These are phyloP conservation scores for Clepsis dumicolana DNA, from an alignment of 2,888 invertebrate genomes.

Conservation along the genomic window DNA sequence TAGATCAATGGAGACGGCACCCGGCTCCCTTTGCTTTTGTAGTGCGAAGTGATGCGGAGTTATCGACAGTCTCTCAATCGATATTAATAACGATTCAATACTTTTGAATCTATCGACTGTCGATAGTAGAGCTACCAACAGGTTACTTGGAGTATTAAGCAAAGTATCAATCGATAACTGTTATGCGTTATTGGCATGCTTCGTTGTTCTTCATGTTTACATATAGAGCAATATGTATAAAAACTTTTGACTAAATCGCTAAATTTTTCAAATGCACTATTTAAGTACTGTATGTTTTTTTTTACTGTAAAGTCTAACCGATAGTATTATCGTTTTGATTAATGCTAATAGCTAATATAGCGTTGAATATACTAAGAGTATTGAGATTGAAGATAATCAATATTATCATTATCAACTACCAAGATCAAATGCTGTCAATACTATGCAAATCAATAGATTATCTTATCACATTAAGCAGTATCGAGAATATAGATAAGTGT, in stretches of 20 bases:
- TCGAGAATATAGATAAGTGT: background rate
- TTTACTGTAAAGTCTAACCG: background rate
- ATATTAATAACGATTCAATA: background rate
- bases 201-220: no score
- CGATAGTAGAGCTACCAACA: no score
- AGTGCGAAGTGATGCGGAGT: background rate
- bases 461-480: background rate
- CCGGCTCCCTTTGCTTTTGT: slow-evolving; percentile 11
- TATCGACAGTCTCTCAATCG: background rate
- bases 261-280: no score
- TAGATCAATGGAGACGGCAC: slow-evolving; percentile 35
- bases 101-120: background rate
- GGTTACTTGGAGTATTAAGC: no score
- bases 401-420: background rate
- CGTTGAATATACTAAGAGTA: background rate
- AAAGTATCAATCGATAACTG: no score
- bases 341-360: background rate
- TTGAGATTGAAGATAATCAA: background rate
- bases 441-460: background rate
- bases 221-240: background rate
- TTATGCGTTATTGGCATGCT: no score
- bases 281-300: no score
- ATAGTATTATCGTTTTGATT: background rate
- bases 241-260: background rate
- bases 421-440: background rate